These are phyloP conservation scores for Catocala nupta DNA, from an alignment of 2,888 invertebrate species.

Conservation along the genomic window DNA sequence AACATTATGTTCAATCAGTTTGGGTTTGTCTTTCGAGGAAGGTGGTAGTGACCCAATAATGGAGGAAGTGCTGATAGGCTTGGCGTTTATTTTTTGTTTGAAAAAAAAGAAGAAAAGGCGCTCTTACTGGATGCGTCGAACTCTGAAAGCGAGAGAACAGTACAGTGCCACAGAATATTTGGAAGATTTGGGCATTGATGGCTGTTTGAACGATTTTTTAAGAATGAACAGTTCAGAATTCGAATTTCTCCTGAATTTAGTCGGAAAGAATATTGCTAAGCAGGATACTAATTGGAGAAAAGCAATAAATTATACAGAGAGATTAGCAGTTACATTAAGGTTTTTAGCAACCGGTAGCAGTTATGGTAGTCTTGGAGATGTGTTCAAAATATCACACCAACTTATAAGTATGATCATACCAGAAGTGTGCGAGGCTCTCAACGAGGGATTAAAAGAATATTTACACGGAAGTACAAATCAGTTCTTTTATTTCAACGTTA, in stretches of 20 bases:
- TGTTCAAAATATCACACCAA: constrained; percentile 48
- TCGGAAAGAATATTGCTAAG: constrained; percentile 39
- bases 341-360: constrained; percentile 50
- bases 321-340: constrained; percentile 44
- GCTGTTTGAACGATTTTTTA: constrained; percentile 32
- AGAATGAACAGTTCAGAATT: constrained; percentile 43
- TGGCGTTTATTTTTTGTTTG: too few species aligned
- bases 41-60: constrained; percentile 23
- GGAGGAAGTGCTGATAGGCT: constrained; percentile 11
- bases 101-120: constrained; percentile 33
- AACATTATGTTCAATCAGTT: constrained; percentile 42
- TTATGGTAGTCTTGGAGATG: constrained; percentile 49
- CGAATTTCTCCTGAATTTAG: constrained; percentile 45
- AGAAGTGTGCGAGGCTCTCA: constrained; percentile 48
- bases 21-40: constrained; percentile 39
- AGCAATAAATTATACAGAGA: constrained; percentile 41
- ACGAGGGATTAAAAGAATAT: constrained; percentile 42
- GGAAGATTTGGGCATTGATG: constrained; percentile 36
- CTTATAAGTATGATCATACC: constrained; percentile 47
- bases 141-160: constrained; percentile 38
- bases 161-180: constrained; percentile 43
- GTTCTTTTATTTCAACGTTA: constrained; percentile 9
- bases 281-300: constrained; percentile 37
- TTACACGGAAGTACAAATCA: constrained; percentile 44
- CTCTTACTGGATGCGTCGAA: constrained; percentile 48